These are phyloP conservation scores for Heteronetta atricapilla DNA, from an alignment of 2,113 vertebrate genomes.

Conservation along the genomic window DNA sequence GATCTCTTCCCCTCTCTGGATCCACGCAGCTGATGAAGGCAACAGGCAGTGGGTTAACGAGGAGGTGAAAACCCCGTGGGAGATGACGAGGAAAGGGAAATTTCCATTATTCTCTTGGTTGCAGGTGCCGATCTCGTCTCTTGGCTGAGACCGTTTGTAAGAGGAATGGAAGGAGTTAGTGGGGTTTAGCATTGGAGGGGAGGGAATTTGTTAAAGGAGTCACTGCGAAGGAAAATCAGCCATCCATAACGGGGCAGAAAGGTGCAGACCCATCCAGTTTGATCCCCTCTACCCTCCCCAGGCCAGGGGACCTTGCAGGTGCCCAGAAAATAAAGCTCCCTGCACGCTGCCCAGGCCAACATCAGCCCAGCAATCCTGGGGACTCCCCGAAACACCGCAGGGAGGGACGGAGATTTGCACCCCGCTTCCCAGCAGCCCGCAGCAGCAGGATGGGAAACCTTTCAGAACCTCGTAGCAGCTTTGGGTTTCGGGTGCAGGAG, in stretches of 20 bases:
- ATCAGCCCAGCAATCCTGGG: neutral
- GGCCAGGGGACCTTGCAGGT: neutral
- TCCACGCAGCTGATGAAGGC: neutral
- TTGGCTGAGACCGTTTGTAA: neutral
- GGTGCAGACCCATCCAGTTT: rapidly evolving
- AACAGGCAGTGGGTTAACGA: neutral
- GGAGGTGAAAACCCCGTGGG: neutral
- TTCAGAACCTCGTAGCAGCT: neutral
- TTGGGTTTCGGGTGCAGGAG: rapidly evolving
- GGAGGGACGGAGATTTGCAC: rapidly evolving
- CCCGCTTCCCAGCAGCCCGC: neutral
- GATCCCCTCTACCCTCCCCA: neutral
- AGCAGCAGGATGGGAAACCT: neutral
- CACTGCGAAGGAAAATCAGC: neutral
- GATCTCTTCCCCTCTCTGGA: neutral
- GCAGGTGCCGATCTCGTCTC: neutral
- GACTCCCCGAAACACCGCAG: rapidly evolving
- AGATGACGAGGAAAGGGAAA: neutral
- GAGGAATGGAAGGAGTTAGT: neutral
- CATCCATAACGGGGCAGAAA: neutral
- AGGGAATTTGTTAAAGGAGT: neutral
- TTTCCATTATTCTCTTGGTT: neutral
- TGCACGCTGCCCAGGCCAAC: neutral
- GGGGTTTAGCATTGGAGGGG: neutral
- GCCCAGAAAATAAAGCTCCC: neutral